phyloP scores from a whole-genome alignment of 2,113 vertebrate species.

The Hyaena hyaena region DNA sequence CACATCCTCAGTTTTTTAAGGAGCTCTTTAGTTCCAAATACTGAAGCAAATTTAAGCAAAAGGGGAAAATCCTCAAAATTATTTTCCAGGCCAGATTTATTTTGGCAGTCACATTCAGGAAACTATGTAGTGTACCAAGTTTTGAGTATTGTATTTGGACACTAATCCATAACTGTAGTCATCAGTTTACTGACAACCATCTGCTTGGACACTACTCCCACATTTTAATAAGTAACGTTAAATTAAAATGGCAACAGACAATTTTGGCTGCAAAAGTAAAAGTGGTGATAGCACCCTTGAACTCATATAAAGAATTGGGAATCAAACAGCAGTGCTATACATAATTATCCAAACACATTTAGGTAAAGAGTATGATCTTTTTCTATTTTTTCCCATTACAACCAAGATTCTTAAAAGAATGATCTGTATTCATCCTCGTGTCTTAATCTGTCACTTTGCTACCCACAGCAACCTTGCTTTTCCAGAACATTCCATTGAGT shows the following conservation, averaged over 20 bases:
- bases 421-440: not conserved
- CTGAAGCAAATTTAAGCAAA: conserved; percentile 80
- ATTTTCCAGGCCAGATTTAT: conserved; percentile 87
- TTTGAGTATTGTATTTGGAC: conserved; percentile 89
- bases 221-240: conserved; percentile 83
- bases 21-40: conserved; percentile 75
- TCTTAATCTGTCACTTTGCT: not conserved
- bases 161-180: conserved; percentile 87
- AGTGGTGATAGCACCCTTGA: conserved; percentile 80
- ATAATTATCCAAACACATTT: conserved; percentile 14
- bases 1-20: not conserved
- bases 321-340: conserved; percentile 33
- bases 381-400: not conserved
- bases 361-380: not conserved
- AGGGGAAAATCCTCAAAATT: conserved; percentile 83
- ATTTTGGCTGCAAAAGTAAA: conserved; percentile 83
- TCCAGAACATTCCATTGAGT: not conserved
- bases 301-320: conserved; percentile 69
- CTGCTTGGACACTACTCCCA: conserved; percentile 87
- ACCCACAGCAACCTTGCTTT: not conserved
- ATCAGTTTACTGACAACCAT: conserved; percentile 88
- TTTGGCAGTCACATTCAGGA: conserved; percentile 86
- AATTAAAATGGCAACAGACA: conserved; percentile 86
- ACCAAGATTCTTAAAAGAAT: not conserved
- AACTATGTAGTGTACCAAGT: conserved; percentile 87